phyloP scores from a whole-genome alignment of 2,888 invertebrate species.

The Stegophylla sp. region DNA sequence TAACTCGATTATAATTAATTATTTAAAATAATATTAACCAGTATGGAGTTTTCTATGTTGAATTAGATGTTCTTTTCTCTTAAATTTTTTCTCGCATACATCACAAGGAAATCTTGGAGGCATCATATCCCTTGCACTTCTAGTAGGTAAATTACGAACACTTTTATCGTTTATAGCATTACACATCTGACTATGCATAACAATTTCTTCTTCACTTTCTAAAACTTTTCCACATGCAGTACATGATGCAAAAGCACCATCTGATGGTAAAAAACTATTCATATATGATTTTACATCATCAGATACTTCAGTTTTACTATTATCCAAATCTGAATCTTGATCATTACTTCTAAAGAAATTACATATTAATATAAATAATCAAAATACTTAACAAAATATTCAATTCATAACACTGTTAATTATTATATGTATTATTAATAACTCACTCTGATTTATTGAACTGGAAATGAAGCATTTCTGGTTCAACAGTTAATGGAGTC shows the following conservation, averaged over 20 bases:
- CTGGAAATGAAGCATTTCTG: constrained; percentile 52
- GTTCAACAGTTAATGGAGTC: constrained; percentile 54
- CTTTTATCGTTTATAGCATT: constrained; percentile 21
- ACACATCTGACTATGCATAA: constrained; percentile 56
- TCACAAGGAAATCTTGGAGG: constrained; percentile 66
- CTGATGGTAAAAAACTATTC: constrained; percentile 39
- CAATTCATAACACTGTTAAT: not conserved
- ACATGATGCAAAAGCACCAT: constrained; percentile 48
- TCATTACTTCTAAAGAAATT: constrained; percentile 40
- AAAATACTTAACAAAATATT: not conserved
- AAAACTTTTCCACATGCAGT: constrained; percentile 60
- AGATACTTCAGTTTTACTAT: constrained; percentile 39
- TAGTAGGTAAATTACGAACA: constrained; percentile 32
- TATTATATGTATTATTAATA: not conserved
- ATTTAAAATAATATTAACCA: constrained; percentile 64
- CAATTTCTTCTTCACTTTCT: constrained; percentile 56
- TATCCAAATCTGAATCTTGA: constrained; percentile 50
- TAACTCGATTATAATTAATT: not conserved
- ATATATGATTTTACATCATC: constrained; percentile 32
- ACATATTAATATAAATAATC: not conserved
- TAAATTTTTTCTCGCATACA: constrained; percentile 72
- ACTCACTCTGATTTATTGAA: constrained; percentile 51
- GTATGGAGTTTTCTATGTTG: constrained; percentile 75
- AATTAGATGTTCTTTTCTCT: constrained; percentile 74
- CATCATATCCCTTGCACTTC: constrained; percentile 38